Evolutionary conservation across 1,140 invertebrate species (phyloP).

Genomic region (Drosophila mayri): DNA sequence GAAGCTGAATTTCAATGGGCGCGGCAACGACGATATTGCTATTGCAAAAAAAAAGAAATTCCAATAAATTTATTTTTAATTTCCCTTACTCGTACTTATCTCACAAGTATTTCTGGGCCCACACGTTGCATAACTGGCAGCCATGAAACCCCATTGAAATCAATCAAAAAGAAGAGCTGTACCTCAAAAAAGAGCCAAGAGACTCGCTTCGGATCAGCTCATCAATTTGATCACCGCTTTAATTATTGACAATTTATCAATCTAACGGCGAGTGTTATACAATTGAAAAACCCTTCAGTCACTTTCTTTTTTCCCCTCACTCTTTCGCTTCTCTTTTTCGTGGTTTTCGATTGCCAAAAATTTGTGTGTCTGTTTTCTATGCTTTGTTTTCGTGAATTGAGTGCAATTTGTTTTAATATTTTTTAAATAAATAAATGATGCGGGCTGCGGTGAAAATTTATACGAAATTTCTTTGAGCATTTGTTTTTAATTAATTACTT

Average conservation of each 20-base stretch:
- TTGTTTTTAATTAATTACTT: constrained; percentile 57
- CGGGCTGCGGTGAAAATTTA: constrained; percentile 31
- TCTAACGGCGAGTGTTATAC: constrained; percentile 63
- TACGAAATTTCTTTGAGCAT: constrained; percentile 41
- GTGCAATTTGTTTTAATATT: constrained; percentile 55
- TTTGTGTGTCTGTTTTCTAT: neutral
- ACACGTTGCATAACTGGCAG: constrained; percentile 35
- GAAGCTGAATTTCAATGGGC: constrained; percentile 25
- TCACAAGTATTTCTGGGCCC: constrained; percentile 25
- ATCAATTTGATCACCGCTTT: constrained; percentile 48
- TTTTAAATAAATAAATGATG: constrained; percentile 56
- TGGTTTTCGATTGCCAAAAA: constrained; percentile 32
- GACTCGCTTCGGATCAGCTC: constrained; percentile 42
- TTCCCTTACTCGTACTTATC: constrained; percentile 14
- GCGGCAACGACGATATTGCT: constrained; percentile 35
- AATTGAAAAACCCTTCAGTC: constrained; percentile 62
- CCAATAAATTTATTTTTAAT: constrained; percentile 34
- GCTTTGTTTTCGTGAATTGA: constrained; percentile 44
- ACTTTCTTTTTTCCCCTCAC: constrained; percentile 34
- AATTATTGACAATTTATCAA: constrained; percentile 68
- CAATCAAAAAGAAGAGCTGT: constrained; percentile 53
- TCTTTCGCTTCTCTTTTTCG: neutral
- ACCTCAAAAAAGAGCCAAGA: constrained; percentile 17
- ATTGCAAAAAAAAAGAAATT: constrained; percentile 31
- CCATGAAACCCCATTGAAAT: constrained; percentile 50